These are phyloP conservation scores for Xiphorhynchus elegans DNA, from an alignment of 2,113 vertebrate genomes.

Conservation along the genomic window DNA sequence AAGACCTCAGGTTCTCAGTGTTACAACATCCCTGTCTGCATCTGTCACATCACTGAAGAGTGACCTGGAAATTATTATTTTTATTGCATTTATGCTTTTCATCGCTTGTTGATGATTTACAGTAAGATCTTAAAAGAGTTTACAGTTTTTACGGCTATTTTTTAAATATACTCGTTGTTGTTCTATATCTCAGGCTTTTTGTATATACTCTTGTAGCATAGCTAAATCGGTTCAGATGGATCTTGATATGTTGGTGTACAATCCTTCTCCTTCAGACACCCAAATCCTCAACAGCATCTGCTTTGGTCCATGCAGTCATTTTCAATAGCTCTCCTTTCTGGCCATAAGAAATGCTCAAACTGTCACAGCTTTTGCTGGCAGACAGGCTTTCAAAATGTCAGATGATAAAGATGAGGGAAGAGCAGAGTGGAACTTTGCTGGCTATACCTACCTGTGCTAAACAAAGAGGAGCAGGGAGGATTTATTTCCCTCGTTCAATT, in stretches of 20 bases:
- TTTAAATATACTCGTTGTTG: background rate
- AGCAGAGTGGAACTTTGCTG: background rate
- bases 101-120: background rate
- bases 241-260: background rate
- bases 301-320: background rate
- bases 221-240: background rate
- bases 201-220: background rate
- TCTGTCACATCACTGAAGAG: background rate
- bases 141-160: background rate
- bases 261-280: background rate
- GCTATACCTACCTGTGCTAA: background rate
- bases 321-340: background rate
- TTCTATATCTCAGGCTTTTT: background rate
- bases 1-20: background rate
- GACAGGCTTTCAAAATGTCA: background rate
- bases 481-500: background rate
- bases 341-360: background rate
- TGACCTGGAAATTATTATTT: constrained; percentile 37
- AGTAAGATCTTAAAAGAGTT: background rate
- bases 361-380: background rate
- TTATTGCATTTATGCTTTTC: constrained; percentile 30
- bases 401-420: background rate
- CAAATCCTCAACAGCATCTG: background rate
- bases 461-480: background rate
- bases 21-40: background rate